phyloP scores from a whole-genome alignment of 2,797 vertebrate genomes.

The Varecia variegata region DNA sequence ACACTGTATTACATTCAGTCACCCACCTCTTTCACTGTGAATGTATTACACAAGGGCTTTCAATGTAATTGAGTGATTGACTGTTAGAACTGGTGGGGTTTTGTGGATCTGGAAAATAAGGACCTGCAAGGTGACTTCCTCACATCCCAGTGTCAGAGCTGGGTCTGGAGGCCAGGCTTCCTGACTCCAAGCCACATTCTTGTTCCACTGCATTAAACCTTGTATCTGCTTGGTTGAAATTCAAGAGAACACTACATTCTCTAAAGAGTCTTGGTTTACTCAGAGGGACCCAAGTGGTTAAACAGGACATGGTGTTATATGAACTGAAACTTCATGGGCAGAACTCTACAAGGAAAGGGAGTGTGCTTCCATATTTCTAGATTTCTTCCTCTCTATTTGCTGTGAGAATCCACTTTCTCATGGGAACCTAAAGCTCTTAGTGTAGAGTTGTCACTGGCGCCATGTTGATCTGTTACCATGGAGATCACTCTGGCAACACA shows the following conservation, averaged over 20 bases:
- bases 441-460: conserved; percentile 42
- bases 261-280: conserved; percentile 5
- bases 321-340: not conserved
- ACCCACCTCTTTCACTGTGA: not conserved
- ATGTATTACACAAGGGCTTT: not conserved
- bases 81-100: not conserved
- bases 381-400: conserved; percentile 60
- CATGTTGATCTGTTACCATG: conserved; percentile 75
- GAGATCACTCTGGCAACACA: conserved; percentile 70
- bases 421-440: conserved; percentile 71
- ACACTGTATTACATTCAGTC: not conserved
- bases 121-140: not conserved
- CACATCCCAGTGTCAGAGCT: not conserved
- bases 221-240: not conserved
- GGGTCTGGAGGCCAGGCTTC: not conserved
- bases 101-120: not conserved
- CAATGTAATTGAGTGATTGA: not conserved
- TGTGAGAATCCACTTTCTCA: conserved; percentile 78
- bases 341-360: conserved; percentile 58
- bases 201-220: not conserved
- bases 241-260: not conserved
- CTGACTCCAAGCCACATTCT: not conserved
- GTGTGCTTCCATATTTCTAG: conserved; percentile 49
- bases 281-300: not conserved
- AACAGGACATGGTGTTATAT: not conserved